These are phyloP conservation scores for Drosophila borealis DNA, from an alignment of 2,888 invertebrate species.

Conservation along the genomic window DNA sequence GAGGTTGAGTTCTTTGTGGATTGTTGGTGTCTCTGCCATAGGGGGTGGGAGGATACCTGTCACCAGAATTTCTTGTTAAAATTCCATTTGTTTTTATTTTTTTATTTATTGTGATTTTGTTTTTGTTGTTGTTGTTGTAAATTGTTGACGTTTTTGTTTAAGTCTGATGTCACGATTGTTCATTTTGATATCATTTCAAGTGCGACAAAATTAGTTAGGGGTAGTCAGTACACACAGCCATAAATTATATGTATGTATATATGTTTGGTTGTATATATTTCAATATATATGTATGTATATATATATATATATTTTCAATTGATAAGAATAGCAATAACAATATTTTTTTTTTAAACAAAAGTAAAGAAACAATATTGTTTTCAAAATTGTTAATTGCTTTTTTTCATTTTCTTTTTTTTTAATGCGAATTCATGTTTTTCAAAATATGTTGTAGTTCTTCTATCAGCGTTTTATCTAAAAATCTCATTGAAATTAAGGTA, in stretches of 20 bases:
- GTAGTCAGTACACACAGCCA: slow-evolving; percentile 77
- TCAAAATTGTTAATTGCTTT: slow-evolving; percentile 19
- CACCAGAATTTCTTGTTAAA: slow-evolving; percentile 46
- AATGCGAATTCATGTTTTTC: slow-evolving; percentile 80
- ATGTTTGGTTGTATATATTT: slow-evolving; percentile 16
- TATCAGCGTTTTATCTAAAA: slow-evolving; percentile 49
- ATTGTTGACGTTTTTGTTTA: slow-evolving; percentile 21
- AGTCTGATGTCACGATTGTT: slow-evolving; percentile 27
- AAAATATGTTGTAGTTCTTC: slow-evolving; percentile 83
- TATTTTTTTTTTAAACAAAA: slow-evolving; percentile 2
- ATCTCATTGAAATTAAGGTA: slow-evolving; percentile 21
- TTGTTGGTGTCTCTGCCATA: slow-evolving; percentile 39
- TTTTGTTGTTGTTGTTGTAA: slow-evolving; percentile 18
- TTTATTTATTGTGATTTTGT: slow-evolving; percentile 25
- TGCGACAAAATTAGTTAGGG: slow-evolving; percentile 50
- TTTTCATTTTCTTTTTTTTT: slow-evolving; percentile 6
- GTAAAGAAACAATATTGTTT: slow-evolving; percentile 20
- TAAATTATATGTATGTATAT: slow-evolving; percentile 48
- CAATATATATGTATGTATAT: slow-evolving; percentile 30
- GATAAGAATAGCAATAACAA: slow-evolving; percentile 47
- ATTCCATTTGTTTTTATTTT: slow-evolving; percentile 30
- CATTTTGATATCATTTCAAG: slow-evolving; percentile 27
- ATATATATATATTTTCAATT: slow-evolving; percentile 29
- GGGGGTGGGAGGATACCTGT: slow-evolving; percentile 39
- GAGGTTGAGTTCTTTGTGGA: slow-evolving; percentile 27